Percentiles rank a stretch among this genome's conserved stretches.
These are phyloP conservation scores for Eulemur albifrons DNA, from an alignment of 2,797 vertebrate species.

Conservation along the genomic window DNA sequence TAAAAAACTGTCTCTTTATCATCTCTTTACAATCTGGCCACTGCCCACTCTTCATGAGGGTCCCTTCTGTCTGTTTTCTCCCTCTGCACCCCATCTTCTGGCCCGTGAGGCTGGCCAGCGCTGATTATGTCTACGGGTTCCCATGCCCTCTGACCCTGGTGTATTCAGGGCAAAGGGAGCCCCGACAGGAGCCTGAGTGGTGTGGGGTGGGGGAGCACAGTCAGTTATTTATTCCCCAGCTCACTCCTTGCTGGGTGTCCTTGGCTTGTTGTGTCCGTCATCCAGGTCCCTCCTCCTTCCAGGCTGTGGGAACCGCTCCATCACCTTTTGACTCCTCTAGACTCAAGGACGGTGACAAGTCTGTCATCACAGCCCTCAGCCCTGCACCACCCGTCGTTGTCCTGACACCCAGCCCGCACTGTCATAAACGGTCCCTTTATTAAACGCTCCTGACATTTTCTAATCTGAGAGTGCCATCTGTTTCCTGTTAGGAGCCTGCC, in stretches of 20 bases:
- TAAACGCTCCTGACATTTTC: not conserved
- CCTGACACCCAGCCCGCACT: not conserved
- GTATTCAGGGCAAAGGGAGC: not conserved
- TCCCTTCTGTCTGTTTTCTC: not conserved
- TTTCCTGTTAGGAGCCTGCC: not conserved
- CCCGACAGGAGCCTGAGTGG: fast-evolving
- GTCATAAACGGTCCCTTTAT: no score
- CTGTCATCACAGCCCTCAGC: no score
- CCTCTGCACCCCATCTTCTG: not conserved
- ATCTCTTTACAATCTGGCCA: not conserved
- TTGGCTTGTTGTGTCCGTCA: not conserved
- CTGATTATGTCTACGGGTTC: not conserved
- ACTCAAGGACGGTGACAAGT: no score
- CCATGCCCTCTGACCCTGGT: not conserved
- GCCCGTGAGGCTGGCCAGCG: not conserved
- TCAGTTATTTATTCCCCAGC: not conserved
- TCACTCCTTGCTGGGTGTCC: not conserved
- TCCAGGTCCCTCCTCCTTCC: no score
- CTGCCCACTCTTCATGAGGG: not conserved
- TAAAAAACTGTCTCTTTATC: not conserved
- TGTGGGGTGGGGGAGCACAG: not conserved
- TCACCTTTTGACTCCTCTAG: not conserved
- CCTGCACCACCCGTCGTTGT: no score
- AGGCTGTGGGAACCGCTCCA: not conserved
- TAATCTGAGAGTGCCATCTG: fast-evolving